Evolutionary conservation across 2,888 invertebrate species (phyloP).

Genomic region (Dastarcus helophoroides): DNA sequence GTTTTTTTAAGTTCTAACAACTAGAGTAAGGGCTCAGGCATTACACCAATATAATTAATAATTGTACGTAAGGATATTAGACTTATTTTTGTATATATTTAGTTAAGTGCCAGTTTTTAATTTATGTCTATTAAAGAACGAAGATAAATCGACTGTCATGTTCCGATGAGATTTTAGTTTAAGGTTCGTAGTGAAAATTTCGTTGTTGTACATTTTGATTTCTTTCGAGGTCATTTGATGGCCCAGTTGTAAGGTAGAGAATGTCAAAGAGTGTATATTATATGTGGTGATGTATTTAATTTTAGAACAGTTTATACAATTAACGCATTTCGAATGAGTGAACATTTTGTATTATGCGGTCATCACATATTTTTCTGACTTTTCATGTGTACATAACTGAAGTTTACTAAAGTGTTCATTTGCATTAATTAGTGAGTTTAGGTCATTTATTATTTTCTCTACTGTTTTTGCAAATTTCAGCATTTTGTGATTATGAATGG

Average conservation of each 20-base stretch:
- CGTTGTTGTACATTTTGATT: constrained; percentile 17
- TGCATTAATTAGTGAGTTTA: too few species aligned
- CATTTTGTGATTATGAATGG: too few species aligned
- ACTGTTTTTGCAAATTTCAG: too few species aligned
- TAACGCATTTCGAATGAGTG: constrained; percentile 2
- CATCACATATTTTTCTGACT: too few species aligned
- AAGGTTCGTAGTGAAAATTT: constrained; percentile 25
- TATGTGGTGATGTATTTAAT: constrained; percentile 31
- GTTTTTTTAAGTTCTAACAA: constrained; percentile 6
- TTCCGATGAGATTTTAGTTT: constrained; percentile 24
- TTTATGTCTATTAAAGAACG: constrained; percentile 22
- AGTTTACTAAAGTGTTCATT: too few species aligned
- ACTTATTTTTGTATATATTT: constrained; percentile 37
- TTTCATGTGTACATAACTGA: too few species aligned
- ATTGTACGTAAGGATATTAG: constrained; percentile 28
- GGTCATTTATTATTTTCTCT: too few species aligned
- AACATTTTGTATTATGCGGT: neutral
- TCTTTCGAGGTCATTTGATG: constrained; percentile 18
- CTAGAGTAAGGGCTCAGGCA: constrained; percentile 21
- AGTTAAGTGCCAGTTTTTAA: constrained; percentile 33
- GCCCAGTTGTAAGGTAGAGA: constrained; percentile 18
- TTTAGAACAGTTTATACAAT: constrained; percentile 26
- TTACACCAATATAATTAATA: constrained; percentile 19
- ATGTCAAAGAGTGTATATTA: constrained; percentile 24
- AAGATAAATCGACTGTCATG: constrained; percentile 20